These are phyloP conservation scores for Zaprionus inermis DNA, from an alignment of 1,140 invertebrate species.

Conservation along the genomic window DNA sequence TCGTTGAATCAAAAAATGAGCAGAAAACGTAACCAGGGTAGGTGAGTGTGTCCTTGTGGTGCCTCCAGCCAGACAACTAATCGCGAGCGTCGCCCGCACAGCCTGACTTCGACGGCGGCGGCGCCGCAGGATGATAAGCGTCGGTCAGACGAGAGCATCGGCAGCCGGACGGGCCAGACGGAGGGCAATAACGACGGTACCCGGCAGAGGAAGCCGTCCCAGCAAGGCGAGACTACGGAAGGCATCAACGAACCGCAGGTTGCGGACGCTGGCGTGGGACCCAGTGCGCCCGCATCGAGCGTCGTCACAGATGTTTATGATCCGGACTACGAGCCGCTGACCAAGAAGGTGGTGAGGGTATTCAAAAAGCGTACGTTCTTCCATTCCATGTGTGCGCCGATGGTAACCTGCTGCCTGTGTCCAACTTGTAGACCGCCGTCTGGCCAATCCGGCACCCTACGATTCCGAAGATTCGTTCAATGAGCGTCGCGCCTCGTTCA, in stretches of 20 bases:
- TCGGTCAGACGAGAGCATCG: background rate
- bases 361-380: conserved; percentile 31
- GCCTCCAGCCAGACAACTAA: conserved; percentile 1
- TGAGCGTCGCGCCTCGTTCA: background rate
- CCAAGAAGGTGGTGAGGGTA: conserved; percentile 57
- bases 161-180: too few relatives aligned
- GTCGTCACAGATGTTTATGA: conserved; percentile 32
- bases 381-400: too few relatives aligned
- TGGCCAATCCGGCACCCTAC: background rate
- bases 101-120: background rate
- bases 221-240: too few relatives aligned
- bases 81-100: background rate
- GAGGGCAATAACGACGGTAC: too few relatives aligned
- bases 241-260: too few relatives aligned
- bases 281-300: background rate
- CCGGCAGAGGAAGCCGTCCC: too few relatives aligned
- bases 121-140: background rate
- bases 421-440: background rate
- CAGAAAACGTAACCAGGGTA: conserved; percentile 55
- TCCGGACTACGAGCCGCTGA: conserved; percentile 31
- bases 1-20: conserved; percentile 63
- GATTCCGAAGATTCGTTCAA: conserved; percentile 53
- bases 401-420: too few relatives aligned
- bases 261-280: background rate
- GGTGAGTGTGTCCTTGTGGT: conserved; percentile 50